Evolutionary conservation across 2,888 invertebrate genomes (phyloP), one percentile per base, ranked within the genome.

Genomic region (Drosophila stalkeri): DNA sequence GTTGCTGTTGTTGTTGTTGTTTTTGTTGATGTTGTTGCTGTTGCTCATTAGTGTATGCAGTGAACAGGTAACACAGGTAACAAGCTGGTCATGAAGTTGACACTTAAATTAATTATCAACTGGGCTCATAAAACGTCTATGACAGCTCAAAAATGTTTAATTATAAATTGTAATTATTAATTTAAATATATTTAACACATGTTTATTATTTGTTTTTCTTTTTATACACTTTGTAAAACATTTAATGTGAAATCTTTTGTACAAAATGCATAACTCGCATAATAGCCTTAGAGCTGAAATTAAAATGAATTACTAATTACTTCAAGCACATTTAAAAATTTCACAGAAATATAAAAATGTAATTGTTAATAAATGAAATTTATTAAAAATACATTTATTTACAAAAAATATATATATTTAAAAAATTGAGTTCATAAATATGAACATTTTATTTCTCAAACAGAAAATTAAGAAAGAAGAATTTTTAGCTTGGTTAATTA

Each of bases 31-130:
- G 81, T 60, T 44, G 46, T 3, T 46, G 46, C 1, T 23, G 23
- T 0, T 82, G 85, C 72, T 85, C 88, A 85, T 85, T 85, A 85
- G 86, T 71, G 75, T 52, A 18, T 33, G 52, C 66, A 54, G 39
- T 57, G 67, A 77, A 79, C 80, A 80, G 79, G 79, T 80, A 75
- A 79, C 74, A 72, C 72, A 60, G 79, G 72, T 74, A 72, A 64
- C 64, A 55, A 41, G 16, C 23, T 56, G 64, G 14, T 51, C 60
- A 61, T 77, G 39, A 54, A 67, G 67, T 57, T 76, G 77, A 72
- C 72, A 67, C 51, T 67, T 49, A 37, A 80, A 73, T 71, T 76
- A 46, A 76, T 76, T 52, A 49, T 35, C 61, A 35, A 31, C 61
- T 43, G 12, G 31, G 18, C 31, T 18, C 11, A 47, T 20, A 43